A percentile compares a stretch with the other conserved stretches of the same genome.
These are phyloP conservation scores for Metopolophium dirhodum DNA, from an alignment of 1,140 invertebrate genomes.

Conservation along the genomic window DNA sequence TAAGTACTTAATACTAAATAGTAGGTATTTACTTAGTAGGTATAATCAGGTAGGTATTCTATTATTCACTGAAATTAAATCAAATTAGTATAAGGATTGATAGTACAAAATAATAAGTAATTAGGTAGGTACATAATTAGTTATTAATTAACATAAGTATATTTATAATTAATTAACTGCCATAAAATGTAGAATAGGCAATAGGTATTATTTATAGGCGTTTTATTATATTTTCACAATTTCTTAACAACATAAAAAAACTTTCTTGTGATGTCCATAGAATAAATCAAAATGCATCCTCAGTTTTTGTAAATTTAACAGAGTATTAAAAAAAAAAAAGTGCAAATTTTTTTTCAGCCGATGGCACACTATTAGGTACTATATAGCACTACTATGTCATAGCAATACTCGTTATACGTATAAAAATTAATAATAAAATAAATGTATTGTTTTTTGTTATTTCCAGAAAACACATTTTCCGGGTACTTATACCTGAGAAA, in stretches of 20 bases:
- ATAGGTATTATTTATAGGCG: not conserved
- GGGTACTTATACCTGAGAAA: too few relatives aligned
- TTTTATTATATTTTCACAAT: not conserved
- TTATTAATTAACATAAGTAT: not conserved
- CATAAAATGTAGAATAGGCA: not conserved
- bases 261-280: not conserved
- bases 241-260: not conserved
- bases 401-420: too few relatives aligned
- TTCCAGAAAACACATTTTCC: too few relatives aligned
- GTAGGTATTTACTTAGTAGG: not conserved
- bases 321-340: not conserved
- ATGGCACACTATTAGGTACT: too few relatives aligned
- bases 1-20: not conserved
- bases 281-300: not conserved
- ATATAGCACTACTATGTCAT: too few relatives aligned
- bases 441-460: too few relatives aligned
- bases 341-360: not conserved
- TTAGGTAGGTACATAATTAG: not conserved
- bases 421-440: too few relatives aligned
- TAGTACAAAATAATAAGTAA: not conserved
- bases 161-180: not conserved
- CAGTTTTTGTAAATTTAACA: too few relatives aligned
- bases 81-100: not conserved
- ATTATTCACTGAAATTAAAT: not conserved
- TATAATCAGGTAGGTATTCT: not conserved